Conservation (phyloP, 1,140 invertebrate genomes). For the Chionoecetes opilio region DNA sequence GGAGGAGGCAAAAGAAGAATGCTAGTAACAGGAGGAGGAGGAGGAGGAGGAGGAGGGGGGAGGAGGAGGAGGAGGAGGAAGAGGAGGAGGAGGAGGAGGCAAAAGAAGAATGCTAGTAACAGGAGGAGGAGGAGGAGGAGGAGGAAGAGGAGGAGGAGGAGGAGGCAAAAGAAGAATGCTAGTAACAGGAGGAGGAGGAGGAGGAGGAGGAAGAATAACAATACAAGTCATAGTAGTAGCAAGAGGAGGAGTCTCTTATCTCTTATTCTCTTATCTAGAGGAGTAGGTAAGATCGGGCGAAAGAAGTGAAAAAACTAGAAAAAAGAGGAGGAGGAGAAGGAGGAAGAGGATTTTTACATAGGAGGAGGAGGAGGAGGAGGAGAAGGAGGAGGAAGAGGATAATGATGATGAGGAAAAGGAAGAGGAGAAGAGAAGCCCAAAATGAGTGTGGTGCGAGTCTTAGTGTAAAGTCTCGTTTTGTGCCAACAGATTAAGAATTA, state of each 20-base stretch:
- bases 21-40: not conserved
- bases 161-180: not conserved
- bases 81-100: constrained; percentile 29
- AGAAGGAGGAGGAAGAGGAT: constrained; percentile 1
- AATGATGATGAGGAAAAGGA: not conserved
- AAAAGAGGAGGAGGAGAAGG: not conserved
- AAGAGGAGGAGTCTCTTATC: too few species aligned
- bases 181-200: not conserved
- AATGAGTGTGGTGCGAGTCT: too few species aligned
- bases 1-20: not conserved
- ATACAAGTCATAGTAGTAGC: too few species aligned
- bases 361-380: constrained; percentile 38
- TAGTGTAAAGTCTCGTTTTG: not conserved
- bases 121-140: constrained; percentile 37
- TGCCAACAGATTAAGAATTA: too few species aligned
- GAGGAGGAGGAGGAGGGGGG: too few species aligned
- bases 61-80: too few species aligned
- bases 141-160: constrained; percentile 11
- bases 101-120: not conserved
- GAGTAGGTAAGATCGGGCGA: not conserved
- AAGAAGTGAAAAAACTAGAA: too few species aligned
- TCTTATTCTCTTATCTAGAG: too few species aligned
- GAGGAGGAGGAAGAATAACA: too few species aligned
- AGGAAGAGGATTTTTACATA: too few species aligned
- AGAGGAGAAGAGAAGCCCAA: not conserved